phyloP scores from a whole-genome alignment of 2,113 vertebrate species.

The Nesogale talazaci region DNA sequence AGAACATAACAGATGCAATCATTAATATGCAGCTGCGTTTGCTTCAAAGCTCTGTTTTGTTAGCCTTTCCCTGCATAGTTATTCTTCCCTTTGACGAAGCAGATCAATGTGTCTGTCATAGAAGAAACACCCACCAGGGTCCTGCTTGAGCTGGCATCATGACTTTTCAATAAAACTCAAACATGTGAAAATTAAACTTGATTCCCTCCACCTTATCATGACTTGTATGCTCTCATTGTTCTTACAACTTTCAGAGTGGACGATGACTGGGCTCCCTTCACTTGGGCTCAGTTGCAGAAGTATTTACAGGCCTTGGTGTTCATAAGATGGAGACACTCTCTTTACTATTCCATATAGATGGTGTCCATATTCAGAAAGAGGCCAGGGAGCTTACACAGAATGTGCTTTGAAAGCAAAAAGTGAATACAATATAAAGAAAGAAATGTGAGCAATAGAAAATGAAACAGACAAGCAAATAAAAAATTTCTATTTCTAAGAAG shows the following conservation, averaged over 20 bases:
- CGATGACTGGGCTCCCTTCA: not conserved
- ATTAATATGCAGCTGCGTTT: conserved; percentile 87
- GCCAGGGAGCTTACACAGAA: not conserved
- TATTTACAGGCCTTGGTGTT: not conserved
- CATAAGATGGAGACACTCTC: not conserved
- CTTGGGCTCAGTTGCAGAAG: not conserved
- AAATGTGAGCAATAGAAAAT: too few relatives aligned
- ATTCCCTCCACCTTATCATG: not conserved
- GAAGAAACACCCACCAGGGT: not conserved
- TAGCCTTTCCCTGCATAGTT: conserved; percentile 63
- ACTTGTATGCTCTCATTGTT: not conserved
- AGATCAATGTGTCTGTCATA: conserved; percentile 54
- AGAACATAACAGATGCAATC: conserved; percentile 85
- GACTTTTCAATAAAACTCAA: conserved; percentile 2
- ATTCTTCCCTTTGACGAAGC: conserved; percentile 54
- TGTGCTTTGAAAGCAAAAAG: not conserved
- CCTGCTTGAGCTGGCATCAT: not conserved
- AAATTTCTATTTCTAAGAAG: not conserved
- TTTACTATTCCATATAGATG: not conserved
- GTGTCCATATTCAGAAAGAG: not conserved
- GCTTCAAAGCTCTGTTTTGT: conserved; percentile 77
- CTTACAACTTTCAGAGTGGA: not conserved
- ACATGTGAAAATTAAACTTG: conserved; percentile 2
- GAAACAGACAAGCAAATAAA: not conserved
- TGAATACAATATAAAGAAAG: not conserved